Percentiles rank a stretch among this genome's conserved stretches.
These are phyloP conservation scores for Halcyon malimbica DNA, from an alignment of 2,113 vertebrate genomes.

Conservation along the genomic window DNA sequence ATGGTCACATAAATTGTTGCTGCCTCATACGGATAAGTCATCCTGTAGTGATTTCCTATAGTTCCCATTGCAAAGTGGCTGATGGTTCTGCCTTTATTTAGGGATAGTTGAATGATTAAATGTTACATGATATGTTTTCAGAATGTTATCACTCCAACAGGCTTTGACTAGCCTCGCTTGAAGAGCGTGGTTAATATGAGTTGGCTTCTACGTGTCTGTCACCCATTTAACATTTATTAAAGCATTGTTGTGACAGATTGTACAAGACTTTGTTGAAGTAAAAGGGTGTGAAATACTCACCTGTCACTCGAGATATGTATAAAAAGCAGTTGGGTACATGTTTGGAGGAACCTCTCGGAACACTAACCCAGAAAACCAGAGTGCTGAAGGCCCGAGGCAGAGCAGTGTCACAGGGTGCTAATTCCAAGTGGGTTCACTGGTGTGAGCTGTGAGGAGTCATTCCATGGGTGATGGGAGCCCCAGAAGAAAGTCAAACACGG, in stretches of 20 bases:
- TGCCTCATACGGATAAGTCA: neutral
- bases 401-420: neutral
- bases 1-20: neutral
- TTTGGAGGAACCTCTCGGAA: neutral
- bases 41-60: neutral
- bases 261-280: rapidly evolving
- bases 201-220: neutral
- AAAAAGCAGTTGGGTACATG: neutral
- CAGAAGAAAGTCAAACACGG: neutral
- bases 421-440: neutral
- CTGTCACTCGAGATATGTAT: conserved; percentile 2
- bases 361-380: neutral
- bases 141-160: neutral
- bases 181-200: neutral
- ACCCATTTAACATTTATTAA: conserved; percentile 2
- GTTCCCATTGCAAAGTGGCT: neutral
- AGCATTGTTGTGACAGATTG: conserved; percentile 44
- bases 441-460: neutral
- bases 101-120: neutral
- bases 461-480: neutral
- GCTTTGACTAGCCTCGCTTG: neutral
- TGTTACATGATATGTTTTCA: neutral
- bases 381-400: rapidly evolving
- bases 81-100: neutral
- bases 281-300: conserved; percentile 43